Base-by-base conservation (phyloP, 2,888 invertebrate species). In the Acanthopleura granulata region DNA sequence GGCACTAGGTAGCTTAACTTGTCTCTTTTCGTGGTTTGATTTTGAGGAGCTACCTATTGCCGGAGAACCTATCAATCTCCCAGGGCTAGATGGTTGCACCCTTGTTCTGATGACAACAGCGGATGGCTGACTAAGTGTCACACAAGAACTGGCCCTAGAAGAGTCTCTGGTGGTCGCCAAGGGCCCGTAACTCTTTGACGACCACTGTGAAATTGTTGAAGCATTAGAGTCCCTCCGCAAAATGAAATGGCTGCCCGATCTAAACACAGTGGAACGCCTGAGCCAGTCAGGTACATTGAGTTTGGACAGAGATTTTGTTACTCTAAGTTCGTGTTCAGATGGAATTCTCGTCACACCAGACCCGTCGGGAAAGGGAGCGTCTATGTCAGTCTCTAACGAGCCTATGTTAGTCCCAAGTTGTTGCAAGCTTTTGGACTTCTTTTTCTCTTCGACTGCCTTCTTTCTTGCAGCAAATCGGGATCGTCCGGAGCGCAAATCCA, bases 221-320 rank as follows among this genome's bases (percentile, higher is more conserved):
- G 40, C 73, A 30, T 81, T 82, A 9, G 86, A 85, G 66, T 84
- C 85, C 72, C 84, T 81, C 25, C 86, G 82, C 76, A 86, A 84
- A 69, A 85, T 82, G 70, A 84, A 86, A 76, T n/a, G 16, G 73
- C 85, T 86, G 62, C 83, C 85, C 76, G 85, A 85, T 66, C 86
- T 83, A 74, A 85, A 85, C 75, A 87, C 80, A 75, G 80, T 84
- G n/a, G 90, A 89, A 74, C 85, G 94, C 90, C 94, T 94, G 92
- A 94, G 97, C 98, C 98, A 98, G 91, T 97, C 97, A 78, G 98
- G 98, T 80, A 98, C 95, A 92, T 97, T 96, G 85, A 98, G 94
- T 89, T 96, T 95, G 91, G 97, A 97, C 88, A 98, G 92, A 74
- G 97, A 97, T 85, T 96, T 94, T 91, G 97, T 96, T 79, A 98